These are phyloP conservation scores for Ictalurus punctatus DNA, from an alignment of 2,113 vertebrate genomes.

Conservation along the genomic window DNA sequence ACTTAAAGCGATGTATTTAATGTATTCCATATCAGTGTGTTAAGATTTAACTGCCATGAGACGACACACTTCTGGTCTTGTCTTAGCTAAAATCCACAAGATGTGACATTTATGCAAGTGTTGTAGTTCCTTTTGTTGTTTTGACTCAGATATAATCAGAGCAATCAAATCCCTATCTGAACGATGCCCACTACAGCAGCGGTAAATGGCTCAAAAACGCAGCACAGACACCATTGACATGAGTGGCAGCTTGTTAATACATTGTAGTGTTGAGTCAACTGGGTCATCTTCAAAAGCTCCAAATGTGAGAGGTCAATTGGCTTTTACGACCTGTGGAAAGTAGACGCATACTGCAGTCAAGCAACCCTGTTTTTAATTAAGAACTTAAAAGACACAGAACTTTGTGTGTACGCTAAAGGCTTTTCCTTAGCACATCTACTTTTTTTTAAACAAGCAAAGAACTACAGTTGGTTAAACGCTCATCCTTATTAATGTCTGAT, in stretches of 20 bases:
- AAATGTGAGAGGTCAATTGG: conserved; percentile 38
- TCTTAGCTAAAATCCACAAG: not conserved
- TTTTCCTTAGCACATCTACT: not conserved
- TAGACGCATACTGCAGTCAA: not conserved
- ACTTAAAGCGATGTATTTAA: not conserved
- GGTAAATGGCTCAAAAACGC: conserved; percentile 42
- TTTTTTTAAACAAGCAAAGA: not conserved
- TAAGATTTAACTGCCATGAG: not conserved
- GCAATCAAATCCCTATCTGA: conserved; percentile 44
- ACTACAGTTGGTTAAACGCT: not conserved
- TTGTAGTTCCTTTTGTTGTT: conserved; percentile 48
- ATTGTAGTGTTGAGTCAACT: conserved; percentile 51
- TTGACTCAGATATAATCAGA: conserved; percentile 37
- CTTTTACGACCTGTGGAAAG: conserved; percentile 54
- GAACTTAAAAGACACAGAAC: conserved; percentile 42
- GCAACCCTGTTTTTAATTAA: conserved; percentile 55
- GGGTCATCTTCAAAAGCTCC: conserved; percentile 42
- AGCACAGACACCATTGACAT: conserved; percentile 46
- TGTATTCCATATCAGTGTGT: not conserved
- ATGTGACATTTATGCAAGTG: conserved; percentile 1
- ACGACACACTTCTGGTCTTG: not conserved
- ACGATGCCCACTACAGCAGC: conserved; percentile 47
- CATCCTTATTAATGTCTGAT: conserved; percentile 44
- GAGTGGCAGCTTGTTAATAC: conserved; percentile 61
- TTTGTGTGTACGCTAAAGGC: conserved; percentile 43